Base-by-base conservation (phyloP, 2,888 invertebrate species). In the Furcula furcula region DNA sequence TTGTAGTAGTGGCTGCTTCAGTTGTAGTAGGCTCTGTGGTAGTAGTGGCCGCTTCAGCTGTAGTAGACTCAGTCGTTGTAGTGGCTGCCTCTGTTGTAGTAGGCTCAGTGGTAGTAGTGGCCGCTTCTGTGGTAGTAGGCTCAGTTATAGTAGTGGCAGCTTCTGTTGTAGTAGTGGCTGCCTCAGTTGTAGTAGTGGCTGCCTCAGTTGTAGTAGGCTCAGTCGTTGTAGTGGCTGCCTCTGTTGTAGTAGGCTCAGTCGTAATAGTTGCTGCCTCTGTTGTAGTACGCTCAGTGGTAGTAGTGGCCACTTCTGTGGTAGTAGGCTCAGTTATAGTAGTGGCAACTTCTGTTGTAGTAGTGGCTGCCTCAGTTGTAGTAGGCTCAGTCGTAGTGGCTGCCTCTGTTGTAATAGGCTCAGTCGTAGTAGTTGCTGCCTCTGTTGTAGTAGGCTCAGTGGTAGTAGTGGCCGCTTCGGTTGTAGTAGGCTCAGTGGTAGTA, bases 341-440 rank as follows among this genome's bases (percentile, higher is more conserved):
- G n/a, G n/a, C n/a, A n/a, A n/a, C n/a, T n/a, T n/a, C n/a, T n/a
- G n/a, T n/a, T n/a, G n/a, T n/a, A n/a, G n/a, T n/a, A n/a, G n/a
- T n/a, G n/a, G n/a, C n/a, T n/a, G n/a, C n/a, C n/a, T n/a, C n/a
- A n/a, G n/a, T n/a, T n/a, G n/a, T n/a, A n/a, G n/a, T n/a, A 18
- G 23, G 20, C 7, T 9, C 19, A n/a, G 3, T 3, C 2, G 36
- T 42, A n/a, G n/a, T n/a, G n/a, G n/a, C n/a, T n/a, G n/a, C n/a
- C n/a, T n/a, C n/a, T n/a, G n/a, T n/a, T n/a, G n/a, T n/a, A n/a
- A n/a, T n/a, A n/a, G n/a, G n/a, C n/a, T n/a, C n/a, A n/a, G n/a
- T n/a, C n/a, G n/a, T n/a, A 4, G 39, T 40, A 3, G 42, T 33
- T 0, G 32, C 7, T 3, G 37, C n/a, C 3, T 25, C 31, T 7